Evolutionary conservation across 64 coral and sea anemone genomes (phyloP), one percentile per base, ranked within the genome.

Genomic region (Dendronephthya gigantea): DNA sequence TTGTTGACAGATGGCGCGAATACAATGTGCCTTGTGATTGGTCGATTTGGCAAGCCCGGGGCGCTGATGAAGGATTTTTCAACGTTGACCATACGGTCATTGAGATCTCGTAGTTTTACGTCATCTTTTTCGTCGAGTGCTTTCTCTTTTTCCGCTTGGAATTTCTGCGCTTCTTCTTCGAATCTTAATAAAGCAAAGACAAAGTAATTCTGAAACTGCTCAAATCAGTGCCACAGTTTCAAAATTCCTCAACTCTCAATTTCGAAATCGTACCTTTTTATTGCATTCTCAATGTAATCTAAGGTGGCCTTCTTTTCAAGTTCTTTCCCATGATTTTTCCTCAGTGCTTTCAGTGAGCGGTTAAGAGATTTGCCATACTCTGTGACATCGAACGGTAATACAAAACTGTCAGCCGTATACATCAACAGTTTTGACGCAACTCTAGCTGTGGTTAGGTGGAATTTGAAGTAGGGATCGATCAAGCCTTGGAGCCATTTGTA

Each of bases 51-150:
- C 22, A 93, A 82, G 6, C 94, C 94, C 35, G 83, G 86, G 1
- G 94, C 83, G 59, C 88, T 92, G 19, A 96, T 86, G 51, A 96
- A 96, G 0, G 89, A 84, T 14, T 88, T 88, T 40, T 96, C 94
- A 38, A 96, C 58, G 23, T 87, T 66, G 68, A 90, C 92, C 88
- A 96, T 86, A 37, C 90, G 88, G n/a, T n/a, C n/a, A n/a, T n/a
- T n/a, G n/a, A n/a, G n/a, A n/a, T n/a, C n/a, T n/a, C n/a, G n/a
- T n/a, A 89, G 70, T 83, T 88, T 88, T 9, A 86, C 48, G 65
- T 90, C 92, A 56, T 90, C 88, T 6, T 90, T 52, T 19, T 14
- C 50, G 23, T 76, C 69, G 1, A 30, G 13, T 30, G n/a, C 32
- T 28, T 74, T 74, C 19, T 74, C 32, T 74, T 74, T 27, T 27